Conservation (phyloP, 2,797 vertebrate species). For the Heteromormyrus szaboi region DNA sequence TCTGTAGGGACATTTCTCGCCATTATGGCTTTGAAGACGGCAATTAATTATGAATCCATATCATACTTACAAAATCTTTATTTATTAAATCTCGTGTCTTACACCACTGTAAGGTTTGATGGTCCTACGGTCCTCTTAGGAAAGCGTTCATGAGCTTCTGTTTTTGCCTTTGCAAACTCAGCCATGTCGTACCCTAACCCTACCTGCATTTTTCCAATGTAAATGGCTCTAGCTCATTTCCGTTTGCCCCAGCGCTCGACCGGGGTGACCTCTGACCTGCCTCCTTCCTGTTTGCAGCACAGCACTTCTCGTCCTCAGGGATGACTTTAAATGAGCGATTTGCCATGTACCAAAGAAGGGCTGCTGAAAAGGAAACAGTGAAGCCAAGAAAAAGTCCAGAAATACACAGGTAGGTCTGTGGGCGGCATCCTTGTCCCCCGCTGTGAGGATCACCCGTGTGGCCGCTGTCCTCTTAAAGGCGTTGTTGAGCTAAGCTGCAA, state of each 20-base stretch:
- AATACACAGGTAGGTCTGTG: constrained; percentile 87
- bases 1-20: not conserved
- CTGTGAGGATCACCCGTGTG: constrained; percentile 28
- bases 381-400: constrained; percentile 96
- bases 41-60: not conserved
- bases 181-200: not conserved
- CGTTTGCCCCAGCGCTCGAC: not conserved
- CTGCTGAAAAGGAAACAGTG: constrained; percentile 84
- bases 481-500: not conserved
- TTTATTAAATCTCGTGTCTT: not conserved
- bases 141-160: not conserved
- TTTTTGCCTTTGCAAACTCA: not conserved
- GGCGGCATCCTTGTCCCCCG: not conserved
- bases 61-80: not conserved
- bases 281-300: constrained; percentile 62
- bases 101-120: not conserved
- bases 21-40: not conserved
- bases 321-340: constrained; percentile 94
- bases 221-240: not conserved
- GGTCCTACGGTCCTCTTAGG: not conserved
- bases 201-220: not conserved
- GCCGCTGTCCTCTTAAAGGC: constrained; percentile 17
- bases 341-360: constrained; percentile 92
- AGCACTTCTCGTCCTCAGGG: constrained; percentile 86
- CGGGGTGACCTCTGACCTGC: not conserved